Conservation (phyloP, 2,797 vertebrate genomes). For the Parotocinclus haroldoi region DNA sequence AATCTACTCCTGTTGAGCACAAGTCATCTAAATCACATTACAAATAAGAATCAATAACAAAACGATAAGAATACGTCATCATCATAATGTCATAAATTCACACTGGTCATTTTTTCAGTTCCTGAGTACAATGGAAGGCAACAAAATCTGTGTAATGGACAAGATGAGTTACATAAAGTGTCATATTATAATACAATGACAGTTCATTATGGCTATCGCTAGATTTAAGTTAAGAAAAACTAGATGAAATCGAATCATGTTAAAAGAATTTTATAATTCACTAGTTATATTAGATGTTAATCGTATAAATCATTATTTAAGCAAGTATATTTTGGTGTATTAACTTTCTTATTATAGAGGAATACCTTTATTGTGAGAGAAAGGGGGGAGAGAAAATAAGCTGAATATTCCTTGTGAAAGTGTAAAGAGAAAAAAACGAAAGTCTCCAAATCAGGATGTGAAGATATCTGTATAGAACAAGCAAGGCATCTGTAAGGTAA, state of each 20-base stretch:
- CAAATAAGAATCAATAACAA: too few relatives aligned
- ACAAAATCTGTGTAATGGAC: slow-evolving; percentile 13
- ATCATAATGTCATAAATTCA: too few relatives aligned
- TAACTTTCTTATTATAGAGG: slow-evolving; percentile 71
- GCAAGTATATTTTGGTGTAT: slow-evolving; percentile 77
- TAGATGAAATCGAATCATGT: slow-evolving; percentile 76
- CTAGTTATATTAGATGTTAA: slow-evolving; percentile 73
- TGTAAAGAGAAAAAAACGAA: not conserved
- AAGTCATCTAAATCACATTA: too few relatives aligned
- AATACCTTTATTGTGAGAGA: slow-evolving; percentile 30
- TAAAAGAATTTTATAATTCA: slow-evolving; percentile 75
- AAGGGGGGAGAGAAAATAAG: slow-evolving; percentile 24
- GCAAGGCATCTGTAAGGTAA: slow-evolving; percentile 73
- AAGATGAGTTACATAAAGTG: slow-evolving; percentile 48
- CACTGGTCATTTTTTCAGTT: too few relatives aligned
- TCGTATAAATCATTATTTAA: slow-evolving; percentile 78
- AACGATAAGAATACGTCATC: too few relatives aligned
- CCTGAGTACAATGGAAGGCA: too few relatives aligned
- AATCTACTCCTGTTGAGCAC: too few relatives aligned
- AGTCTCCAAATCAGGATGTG: slow-evolving; percentile 58
- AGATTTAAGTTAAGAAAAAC: slow-evolving; percentile 71
- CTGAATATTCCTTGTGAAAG: slow-evolving; percentile 66
- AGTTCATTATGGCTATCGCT: slow-evolving; percentile 71
- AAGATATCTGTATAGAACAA: slow-evolving; percentile 63
- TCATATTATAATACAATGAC: slow-evolving; percentile 61